A percentile compares a stretch with the other conserved stretches of the same genome.
Conservation (phyloP, 2,888 invertebrate genomes). For the Papilio gigon region DNA sequence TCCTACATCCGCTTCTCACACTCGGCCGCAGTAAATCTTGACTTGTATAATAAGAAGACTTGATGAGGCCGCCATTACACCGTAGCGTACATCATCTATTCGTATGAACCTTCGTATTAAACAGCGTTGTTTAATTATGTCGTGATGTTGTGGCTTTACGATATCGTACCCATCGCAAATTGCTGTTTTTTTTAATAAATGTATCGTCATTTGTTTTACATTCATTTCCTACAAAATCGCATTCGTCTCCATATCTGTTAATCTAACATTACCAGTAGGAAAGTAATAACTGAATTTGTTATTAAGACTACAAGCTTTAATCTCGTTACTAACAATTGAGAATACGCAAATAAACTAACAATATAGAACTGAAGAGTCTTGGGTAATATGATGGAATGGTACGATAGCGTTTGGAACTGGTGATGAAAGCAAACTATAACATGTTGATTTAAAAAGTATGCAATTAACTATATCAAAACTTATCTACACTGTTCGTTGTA, state of each 20-base stretch:
- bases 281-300: conserved; percentile 7
- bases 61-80: conserved; percentile 43
- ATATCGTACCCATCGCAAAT: too few species aligned
- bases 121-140: conserved; percentile 21
- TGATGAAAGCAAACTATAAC: too few species aligned
- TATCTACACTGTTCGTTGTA: too few species aligned
- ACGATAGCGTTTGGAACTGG: too few species aligned
- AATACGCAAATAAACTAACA: not conserved
- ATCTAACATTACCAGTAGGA: not conserved
- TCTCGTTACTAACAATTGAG: not conserved
- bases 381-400: too few species aligned
- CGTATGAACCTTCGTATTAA: conserved; percentile 25
- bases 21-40: conserved; percentile 50
- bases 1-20: conserved; percentile 80
- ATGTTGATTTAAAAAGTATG: too few species aligned
- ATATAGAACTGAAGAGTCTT: not conserved
- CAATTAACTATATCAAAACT: too few species aligned
- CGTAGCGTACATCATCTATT: conserved; percentile 36
- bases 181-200: too few species aligned
- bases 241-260: too few species aligned
- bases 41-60: conserved; percentile 47
- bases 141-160: too few species aligned
- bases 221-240: not conserved
- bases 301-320: not conserved
- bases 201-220: not conserved